Evolutionary conservation across 2,888 invertebrate genomes (phyloP).

Genomic region (Digitonthophagus gazella): DNA sequence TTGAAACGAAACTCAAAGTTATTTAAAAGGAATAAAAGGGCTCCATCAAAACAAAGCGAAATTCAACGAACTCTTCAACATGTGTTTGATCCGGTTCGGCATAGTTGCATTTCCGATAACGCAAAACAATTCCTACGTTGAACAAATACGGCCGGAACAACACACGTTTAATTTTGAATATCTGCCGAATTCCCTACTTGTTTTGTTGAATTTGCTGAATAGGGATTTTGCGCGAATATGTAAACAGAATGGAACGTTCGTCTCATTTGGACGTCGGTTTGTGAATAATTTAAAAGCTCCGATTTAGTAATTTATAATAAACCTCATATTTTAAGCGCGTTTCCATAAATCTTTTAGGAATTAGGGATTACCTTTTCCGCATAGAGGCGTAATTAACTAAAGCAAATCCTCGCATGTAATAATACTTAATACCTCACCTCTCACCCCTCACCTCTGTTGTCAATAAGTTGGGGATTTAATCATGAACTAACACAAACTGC

Average conservation of each 20-base stretch:
- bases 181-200: not conserved
- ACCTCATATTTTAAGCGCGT: too few relatives aligned
- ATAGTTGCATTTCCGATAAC: not conserved
- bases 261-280: not conserved
- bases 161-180: not conserved
- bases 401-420: not conserved
- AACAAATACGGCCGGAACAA: not conserved
- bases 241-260: not conserved
- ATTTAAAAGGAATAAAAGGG: not conserved
- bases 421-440: not conserved
- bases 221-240: not conserved
- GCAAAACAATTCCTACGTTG: not conserved
- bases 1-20: not conserved
- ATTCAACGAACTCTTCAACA: not conserved
- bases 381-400: not conserved
- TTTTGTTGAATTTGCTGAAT: not conserved
- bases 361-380: not conserved
- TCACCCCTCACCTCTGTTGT: not conserved
- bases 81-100: not conserved
- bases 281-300: not conserved
- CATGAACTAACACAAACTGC: not conserved
- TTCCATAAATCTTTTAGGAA: too few relatives aligned
- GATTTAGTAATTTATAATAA: not conserved
- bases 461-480: not conserved
- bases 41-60: not conserved